A percentile compares a stretch with the other conserved stretches of the same genome.
These are phyloP conservation scores for Aphis gossypii DNA, from an alignment of 1,140 invertebrate species.

Conservation along the genomic window DNA sequence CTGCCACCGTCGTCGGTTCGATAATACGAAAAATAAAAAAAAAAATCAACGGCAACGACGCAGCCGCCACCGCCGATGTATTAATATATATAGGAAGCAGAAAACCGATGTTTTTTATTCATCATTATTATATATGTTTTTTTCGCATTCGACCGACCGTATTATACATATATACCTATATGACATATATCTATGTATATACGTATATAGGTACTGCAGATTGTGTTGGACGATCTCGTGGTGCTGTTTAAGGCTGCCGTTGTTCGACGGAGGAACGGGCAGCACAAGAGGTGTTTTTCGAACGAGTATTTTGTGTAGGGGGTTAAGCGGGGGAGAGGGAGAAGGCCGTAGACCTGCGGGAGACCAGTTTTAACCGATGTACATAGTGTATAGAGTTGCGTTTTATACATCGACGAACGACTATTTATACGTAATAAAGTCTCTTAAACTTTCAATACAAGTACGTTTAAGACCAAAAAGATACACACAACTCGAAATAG, in stretches of 20 bases:
- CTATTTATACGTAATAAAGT: neutral
- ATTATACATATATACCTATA: neutral
- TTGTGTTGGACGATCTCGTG: neutral
- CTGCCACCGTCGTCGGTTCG: neutral
- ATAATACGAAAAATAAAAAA: neutral
- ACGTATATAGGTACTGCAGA: neutral
- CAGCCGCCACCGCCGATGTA: neutral
- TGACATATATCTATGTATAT: neutral
- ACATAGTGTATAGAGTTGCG: neutral
- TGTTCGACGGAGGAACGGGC: neutral
- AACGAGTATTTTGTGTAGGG: neutral
- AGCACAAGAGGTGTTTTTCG: slow-evolving; percentile 33
- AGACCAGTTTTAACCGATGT: slow-evolving; percentile 41
- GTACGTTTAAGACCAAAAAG: neutral
- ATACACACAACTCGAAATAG: neutral
- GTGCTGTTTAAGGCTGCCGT: slow-evolving; percentile 28
- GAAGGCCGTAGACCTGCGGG: slow-evolving; percentile 15
- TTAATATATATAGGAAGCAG: neutral
- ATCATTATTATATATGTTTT: neutral
- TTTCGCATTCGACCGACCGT: neutral
- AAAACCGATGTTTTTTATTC: slow-evolving; percentile 7
- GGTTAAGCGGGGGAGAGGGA: neutral
- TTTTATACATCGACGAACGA: neutral
- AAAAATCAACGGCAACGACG: neutral
- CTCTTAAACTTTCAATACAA: neutral